phyloP scores from a whole-genome alignment of 1,140 invertebrate species.

The Lordiphosa mommai region DNA sequence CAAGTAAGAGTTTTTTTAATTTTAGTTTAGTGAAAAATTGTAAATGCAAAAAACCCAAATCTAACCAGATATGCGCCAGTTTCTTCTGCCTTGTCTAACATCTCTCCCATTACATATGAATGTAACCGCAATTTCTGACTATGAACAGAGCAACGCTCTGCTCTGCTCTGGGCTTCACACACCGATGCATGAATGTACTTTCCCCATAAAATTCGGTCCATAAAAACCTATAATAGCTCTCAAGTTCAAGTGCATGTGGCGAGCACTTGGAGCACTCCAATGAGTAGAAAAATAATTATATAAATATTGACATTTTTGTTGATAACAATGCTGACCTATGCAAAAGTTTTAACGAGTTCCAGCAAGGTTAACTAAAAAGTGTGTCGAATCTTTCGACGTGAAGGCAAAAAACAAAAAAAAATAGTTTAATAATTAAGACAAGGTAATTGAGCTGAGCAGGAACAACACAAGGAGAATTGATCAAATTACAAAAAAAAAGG shows the following conservation, averaged over 20 bases:
- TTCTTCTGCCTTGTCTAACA: background rate
- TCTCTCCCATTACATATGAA: background rate
- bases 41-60: background rate
- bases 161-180: too few relatives aligned
- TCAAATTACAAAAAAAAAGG: too few relatives aligned
- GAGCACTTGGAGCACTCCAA: slow-evolving; percentile 20
- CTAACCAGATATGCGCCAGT: slow-evolving; percentile 18
- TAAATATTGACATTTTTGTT: slow-evolving; percentile 6
- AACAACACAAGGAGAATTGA: too few relatives aligned
- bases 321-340: slow-evolving; percentile 12
- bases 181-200: too few relatives aligned
- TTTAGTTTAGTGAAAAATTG: background rate
- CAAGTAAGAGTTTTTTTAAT: background rate
- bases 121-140: slow-evolving; percentile 1
- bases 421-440: too few relatives aligned
- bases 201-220: slow-evolving; percentile 1
- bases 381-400: background rate
- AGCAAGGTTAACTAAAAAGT: background rate
- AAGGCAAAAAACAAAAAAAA: slow-evolving; percentile 12
- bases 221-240: slow-evolving; percentile 47
- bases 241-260: slow-evolving; percentile 65
- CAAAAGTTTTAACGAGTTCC: background rate
- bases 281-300: background rate
- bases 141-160: too few relatives aligned
- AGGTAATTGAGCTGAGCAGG: too few relatives aligned